Percentiles rank a stretch among this genome's conserved stretches.
phyloP scores from a whole-genome alignment of 1,140 invertebrate genomes.

The Chymomyza costata region DNA sequence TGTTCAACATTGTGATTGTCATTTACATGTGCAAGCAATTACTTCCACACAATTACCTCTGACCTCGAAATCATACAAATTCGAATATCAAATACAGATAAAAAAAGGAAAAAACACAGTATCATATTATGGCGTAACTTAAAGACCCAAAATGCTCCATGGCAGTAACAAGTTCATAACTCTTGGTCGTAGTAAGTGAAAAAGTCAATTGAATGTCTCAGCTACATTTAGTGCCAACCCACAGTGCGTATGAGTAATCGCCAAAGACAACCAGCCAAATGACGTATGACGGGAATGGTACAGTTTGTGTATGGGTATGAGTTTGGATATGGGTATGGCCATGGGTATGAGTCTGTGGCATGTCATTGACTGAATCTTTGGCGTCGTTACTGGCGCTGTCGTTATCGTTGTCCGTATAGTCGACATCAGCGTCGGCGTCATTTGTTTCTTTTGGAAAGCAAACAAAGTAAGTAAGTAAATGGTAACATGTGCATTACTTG shows the following conservation, averaged over 20 bases:
- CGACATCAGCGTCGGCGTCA: slow-evolving; percentile 6
- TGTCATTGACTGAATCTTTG: slow-evolving; percentile 46
- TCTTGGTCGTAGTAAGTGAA: slow-evolving; percentile 17
- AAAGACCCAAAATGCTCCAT: neutral
- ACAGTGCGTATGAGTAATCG: slow-evolving; percentile 66
- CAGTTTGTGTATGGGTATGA: too few species aligned
- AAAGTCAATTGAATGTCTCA: slow-evolving; percentile 40
- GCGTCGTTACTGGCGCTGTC: slow-evolving; percentile 29
- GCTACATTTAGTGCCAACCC: slow-evolving; percentile 45
- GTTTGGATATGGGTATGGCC: neutral
- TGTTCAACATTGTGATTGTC: slow-evolving; percentile 15
- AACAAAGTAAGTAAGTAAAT: slow-evolving; percentile 71
- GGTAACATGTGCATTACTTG: slow-evolving; percentile 71
- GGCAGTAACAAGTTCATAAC: too few species aligned
- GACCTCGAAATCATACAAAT: slow-evolving; percentile 25
- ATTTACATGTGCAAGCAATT: slow-evolving; percentile 32
- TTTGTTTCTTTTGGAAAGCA: slow-evolving; percentile 55
- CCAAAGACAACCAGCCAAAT: slow-evolving; percentile 29
- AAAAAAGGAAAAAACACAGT: too few species aligned
- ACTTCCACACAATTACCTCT: slow-evolving; percentile 41
- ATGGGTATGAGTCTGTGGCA: slow-evolving; percentile 22
- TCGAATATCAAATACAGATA: too few species aligned
- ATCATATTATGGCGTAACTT: slow-evolving; percentile 41
- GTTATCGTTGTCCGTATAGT: slow-evolving; percentile 25
- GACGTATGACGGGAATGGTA: neutral